Evolutionary conservation across 2,797 vertebrate species (phyloP), one percentile per base, ranked within the genome.

Genomic region (Rhinella marina): DNA sequence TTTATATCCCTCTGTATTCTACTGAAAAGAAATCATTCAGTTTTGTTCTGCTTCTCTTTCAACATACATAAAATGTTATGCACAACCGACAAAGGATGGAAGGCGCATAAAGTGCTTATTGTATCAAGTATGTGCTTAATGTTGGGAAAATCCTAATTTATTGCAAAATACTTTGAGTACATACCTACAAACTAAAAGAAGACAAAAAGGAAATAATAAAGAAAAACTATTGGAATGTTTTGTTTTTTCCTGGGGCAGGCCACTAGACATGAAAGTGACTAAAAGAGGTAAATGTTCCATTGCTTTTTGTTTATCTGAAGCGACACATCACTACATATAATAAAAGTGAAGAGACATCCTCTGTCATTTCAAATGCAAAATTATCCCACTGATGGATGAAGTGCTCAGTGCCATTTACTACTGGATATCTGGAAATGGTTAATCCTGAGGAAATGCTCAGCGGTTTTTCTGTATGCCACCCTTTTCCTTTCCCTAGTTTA

Each of bases 311-410:
- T 91, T 81, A 80, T 92, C 57, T 85, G 88, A 92, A 88, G 84
- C 86, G 90, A 90, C 19, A 90, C 11, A 48, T 48, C 27, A 2
- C 2, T 50, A 72, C 23, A 76, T 13, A n/a, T 86, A 91, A 90
- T 86, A 90, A 91, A 92, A 86, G 41, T 78, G 86, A 78, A 8
- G 75, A 90, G 83, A 90, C 48, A 90, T 90, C 84, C 78, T 68
- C 88, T 90, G 86, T 91, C 92, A 91, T 85, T 85, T 85, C 76
- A 87, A 85, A 91, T 91, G 82, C 89, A 91, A 90, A 91, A 92
- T 68, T 90, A 70, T 75, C 0, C 21, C 8, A 48, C 85, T 77
- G 85, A 88, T 90, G 86, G 89, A 90, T 87, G 89, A 88, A 86
- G 41, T 84, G 86, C 86, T 90, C 87, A 75, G 62, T 85, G 56